Evolutionary conservation across 2,113 vertebrate genomes (phyloP).

Genomic region (human): DNA sequence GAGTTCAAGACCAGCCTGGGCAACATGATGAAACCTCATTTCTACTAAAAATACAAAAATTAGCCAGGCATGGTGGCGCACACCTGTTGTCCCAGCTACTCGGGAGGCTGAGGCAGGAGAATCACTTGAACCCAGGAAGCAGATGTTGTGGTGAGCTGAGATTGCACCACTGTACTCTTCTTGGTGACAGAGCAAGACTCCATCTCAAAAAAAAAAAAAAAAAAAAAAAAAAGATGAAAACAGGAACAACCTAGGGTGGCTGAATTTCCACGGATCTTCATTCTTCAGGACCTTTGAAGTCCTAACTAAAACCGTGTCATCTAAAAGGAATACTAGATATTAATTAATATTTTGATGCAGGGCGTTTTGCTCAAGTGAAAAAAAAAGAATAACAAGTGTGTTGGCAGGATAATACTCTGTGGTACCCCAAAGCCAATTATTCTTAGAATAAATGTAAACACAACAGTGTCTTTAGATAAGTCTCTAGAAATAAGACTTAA

Average conservation of each 20-base stretch:
- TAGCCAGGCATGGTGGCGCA: no score
- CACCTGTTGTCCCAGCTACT: no score
- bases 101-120: no score
- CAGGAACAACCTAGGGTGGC: neutral
- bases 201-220: no score
- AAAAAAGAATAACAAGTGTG: neutral
- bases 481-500: neutral
- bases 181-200: no score
- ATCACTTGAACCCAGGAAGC: no score
- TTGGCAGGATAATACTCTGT: neutral
- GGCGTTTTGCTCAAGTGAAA: neutral
- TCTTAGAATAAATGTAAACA: neutral
- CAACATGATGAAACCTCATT: no score
- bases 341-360: neutral
- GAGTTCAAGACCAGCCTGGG: no score
- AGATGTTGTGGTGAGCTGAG: no score
- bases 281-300: neutral
- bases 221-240: neutral
- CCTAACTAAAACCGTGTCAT: neutral
- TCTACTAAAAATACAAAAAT: no score
- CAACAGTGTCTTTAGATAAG: neutral
- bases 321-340: neutral
- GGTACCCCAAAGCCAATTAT: neutral
- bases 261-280: neutral
- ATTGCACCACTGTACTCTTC: no score